phyloP scores from a whole-genome alignment of 2,797 vertebrate species.

The Lithobates sylvaticus region DNA sequence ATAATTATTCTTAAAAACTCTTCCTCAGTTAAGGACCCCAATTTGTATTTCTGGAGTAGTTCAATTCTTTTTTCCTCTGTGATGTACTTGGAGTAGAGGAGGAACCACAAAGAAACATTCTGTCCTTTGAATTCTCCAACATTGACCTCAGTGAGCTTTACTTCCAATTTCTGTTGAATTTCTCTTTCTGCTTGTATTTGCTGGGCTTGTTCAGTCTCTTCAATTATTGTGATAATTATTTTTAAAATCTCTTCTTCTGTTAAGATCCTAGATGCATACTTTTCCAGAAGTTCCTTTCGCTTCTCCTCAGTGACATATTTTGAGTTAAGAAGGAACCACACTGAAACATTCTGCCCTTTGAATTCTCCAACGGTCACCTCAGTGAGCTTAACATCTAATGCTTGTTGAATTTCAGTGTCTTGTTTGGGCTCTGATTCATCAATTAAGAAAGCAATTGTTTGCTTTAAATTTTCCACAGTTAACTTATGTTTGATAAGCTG shows the following conservation, averaged over 20 bases:
- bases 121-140: too few relatives aligned
- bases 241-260: slow-evolving; percentile 30
- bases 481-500: slow-evolving; percentile 52
- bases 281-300: slow-evolving; percentile 75
- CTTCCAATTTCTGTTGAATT: too few relatives aligned
- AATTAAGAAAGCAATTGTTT: not conserved
- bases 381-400: slow-evolving; percentile 63
- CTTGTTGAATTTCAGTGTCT: slow-evolving; percentile 46
- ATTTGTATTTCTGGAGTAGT: too few relatives aligned
- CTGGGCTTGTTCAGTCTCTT: slow-evolving; percentile 17
- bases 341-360: slow-evolving; percentile 76
- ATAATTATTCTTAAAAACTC: too few relatives aligned
- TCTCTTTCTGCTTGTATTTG: too few relatives aligned
- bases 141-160: too few relatives aligned
- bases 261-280: slow-evolving; percentile 68
- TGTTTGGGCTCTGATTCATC: not conserved
- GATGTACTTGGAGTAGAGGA: too few relatives aligned
- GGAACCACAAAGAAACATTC: too few relatives aligned
- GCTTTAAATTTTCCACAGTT: slow-evolving; percentile 45
- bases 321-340: slow-evolving; percentile 86
- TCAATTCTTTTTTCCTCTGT: too few relatives aligned
- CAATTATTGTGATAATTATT: slow-evolving; percentile 40
- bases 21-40: too few relatives aligned
- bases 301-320: slow-evolving; percentile 79
- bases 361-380: slow-evolving; percentile 74